A percentile compares a stretch with the other conserved stretches of the same genome.
These are phyloP conservation scores for Actinostola sp. DNA, from an alignment of 92 coral and sea anemone genomes.

Conservation along the genomic window DNA sequence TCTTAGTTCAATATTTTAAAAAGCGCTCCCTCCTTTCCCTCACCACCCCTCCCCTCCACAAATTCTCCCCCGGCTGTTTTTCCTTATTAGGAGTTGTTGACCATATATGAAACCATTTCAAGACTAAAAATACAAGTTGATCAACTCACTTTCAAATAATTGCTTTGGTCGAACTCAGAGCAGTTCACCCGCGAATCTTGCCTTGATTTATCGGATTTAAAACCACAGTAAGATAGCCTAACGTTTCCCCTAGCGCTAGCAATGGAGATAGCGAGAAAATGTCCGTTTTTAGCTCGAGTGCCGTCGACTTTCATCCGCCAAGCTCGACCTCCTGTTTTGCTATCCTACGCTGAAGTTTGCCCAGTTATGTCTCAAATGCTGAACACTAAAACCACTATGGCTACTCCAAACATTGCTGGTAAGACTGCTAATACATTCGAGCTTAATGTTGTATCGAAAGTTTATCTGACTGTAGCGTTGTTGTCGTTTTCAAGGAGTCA, in stretches of 20 bases:
- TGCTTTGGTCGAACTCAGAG: neutral
- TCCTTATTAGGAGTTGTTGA: no score
- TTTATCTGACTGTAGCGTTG: neutral
- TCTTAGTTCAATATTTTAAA: no score
- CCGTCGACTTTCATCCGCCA: constrained; percentile 92
- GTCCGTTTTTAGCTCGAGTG: constrained; percentile 96
- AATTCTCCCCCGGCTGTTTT: no score
- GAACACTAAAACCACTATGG: constrained; percentile 40
- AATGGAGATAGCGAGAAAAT: constrained; percentile 89
- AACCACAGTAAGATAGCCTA: neutral
- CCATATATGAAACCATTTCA: no score
- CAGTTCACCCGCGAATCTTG: neutral
- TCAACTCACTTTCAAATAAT: no score
- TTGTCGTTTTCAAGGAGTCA: neutral
- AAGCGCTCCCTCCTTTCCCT: no score
- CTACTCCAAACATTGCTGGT: constrained; percentile 33
- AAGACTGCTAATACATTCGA: constrained; percentile 21
- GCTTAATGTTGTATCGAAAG: neutral
- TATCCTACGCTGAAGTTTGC: constrained; percentile 90
- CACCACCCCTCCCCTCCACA: no score
- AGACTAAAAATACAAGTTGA: no score
- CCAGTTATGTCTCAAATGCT: constrained; percentile 93
- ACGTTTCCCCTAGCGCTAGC: neutral
- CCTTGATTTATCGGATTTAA: neutral
- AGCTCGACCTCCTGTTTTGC: constrained; percentile 77